Base-by-base conservation (phyloP, 2,888 invertebrate genomes). In the Cataglyphis rosenhaueri region DNA sequence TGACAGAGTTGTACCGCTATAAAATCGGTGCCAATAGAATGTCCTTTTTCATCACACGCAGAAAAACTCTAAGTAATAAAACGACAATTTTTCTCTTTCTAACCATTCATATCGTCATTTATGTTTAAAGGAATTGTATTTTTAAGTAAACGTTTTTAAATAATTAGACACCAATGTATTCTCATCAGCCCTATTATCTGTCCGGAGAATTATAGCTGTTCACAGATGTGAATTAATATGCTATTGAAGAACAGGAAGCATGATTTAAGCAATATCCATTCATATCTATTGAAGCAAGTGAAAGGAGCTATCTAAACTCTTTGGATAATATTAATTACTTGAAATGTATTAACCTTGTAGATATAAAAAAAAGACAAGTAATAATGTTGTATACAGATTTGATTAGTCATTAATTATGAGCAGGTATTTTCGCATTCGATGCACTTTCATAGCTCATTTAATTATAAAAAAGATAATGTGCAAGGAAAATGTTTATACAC, bases 101-200 rank as follows among this genome's bases (percentile, higher is more conserved):
- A 89, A 88, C 78, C 52, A 84, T 57, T 81, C 78, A 62, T 82
- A 83, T 83, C 78, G 71, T 78, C 84, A 82, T 90, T 88, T 84
- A 84, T 64, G 88, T 90, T 87, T 68, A 82, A 79, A 86, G 71
- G 70, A 48, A 87, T 82, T 88, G 86, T 89, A 90, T 85, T 87
- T 89, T 89, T 85, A 83, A 85, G 81, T 86, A 87, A 83, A 87
- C 82, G 64, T 89, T 90, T 90, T 84, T 90, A 41, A 87, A 84
- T 87, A 88, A 86, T 38, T 3, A 12, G n/a, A 71, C 12, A 57
- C 21, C 25, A 15, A 38, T 48, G 12, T 32, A 10, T 78, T 79
- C 21, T 74, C 32, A 48, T 35, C 44, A 73, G 59, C 41, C 74
- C 57, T 59, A 48, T 74, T n/a, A 78, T 15, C 55, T 29, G 8